A percentile compares a stretch with the other conserved stretches of the same genome.
Conservation (phyloP, 2,113 vertebrate species). For the Pteropus alecto region DNA sequence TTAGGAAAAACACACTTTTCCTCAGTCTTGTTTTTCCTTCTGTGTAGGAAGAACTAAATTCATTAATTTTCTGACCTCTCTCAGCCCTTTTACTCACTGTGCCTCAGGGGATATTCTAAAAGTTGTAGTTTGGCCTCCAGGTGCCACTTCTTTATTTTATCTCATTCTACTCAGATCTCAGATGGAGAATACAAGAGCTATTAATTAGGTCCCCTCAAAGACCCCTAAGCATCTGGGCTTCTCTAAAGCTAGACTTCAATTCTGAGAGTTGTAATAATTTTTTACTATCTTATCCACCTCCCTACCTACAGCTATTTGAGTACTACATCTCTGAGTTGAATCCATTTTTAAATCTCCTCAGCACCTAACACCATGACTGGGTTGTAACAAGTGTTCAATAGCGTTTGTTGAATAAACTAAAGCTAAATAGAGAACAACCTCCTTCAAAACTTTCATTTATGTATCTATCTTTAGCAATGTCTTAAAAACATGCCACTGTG, state of each 20-base stretch:
- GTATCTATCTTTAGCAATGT: not conserved
- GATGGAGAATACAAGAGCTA: not conserved
- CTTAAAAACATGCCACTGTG: not conserved
- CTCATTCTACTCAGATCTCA: not conserved
- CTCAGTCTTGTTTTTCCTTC: not conserved
- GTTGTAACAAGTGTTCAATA: not conserved
- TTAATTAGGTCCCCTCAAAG: not conserved
- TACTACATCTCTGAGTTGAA: not conserved
- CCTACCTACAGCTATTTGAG: not conserved
- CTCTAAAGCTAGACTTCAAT: not conserved
- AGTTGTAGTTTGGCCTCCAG: not conserved
- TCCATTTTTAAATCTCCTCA: slow-evolving; percentile 23
- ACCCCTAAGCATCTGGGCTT: not conserved
- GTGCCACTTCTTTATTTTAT: not conserved
- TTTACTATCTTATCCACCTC: not conserved
- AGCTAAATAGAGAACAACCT: not conserved
- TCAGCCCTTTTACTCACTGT: not conserved
- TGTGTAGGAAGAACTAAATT: not conserved
- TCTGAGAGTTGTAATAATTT: not conserved
- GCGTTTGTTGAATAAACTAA: not conserved
- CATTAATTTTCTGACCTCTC: not conserved
- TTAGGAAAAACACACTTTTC: not conserved
- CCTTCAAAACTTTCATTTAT: not conserved
- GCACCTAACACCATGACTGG: not conserved
- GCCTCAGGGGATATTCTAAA: not conserved